Conservation (phyloP, 1,140 invertebrate species). For the Dendroctonus ponderosae region DNA sequence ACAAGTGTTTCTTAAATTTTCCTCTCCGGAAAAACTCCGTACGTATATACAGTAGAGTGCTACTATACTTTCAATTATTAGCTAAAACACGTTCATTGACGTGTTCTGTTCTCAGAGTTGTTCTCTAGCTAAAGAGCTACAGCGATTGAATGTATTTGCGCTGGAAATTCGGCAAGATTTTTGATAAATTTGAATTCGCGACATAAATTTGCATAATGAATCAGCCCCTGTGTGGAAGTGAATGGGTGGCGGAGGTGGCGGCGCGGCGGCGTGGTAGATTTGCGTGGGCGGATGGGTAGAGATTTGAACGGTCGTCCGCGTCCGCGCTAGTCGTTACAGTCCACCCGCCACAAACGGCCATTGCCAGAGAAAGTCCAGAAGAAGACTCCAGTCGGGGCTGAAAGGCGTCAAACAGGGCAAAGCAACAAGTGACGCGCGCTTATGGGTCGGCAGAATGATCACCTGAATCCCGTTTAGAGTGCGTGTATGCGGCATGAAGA, state of each 20-base stretch:
- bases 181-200: constrained; percentile 23
- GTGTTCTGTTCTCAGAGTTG: no score
- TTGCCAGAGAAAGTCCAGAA: background rate
- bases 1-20: no score
- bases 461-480: constrained; percentile 40
- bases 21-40: no score
- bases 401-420: constrained; percentile 7
- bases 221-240: constrained; percentile 30
- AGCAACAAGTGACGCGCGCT: constrained; percentile 45
- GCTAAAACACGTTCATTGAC: no score
- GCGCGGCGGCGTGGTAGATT: constrained; percentile 35
- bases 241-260: constrained; percentile 37
- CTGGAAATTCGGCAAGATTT: constrained; percentile 13
- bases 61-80: no score
- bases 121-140: no score
- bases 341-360: constrained; percentile 37
- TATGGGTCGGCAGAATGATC: constrained; percentile 45
- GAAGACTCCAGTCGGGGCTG: constrained; percentile 11
- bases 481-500: constrained; percentile 48
- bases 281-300: constrained; percentile 38
- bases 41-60: no score
- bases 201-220: constrained; percentile 34
- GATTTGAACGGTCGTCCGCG: constrained; percentile 43
- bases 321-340: constrained; percentile 45
- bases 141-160: no score